Percentiles rank a stretch among this genome's conserved stretches.
Evolutionary conservation across 2,797 vertebrate genomes (phyloP).

Genomic region (Periparus ater): DNA sequence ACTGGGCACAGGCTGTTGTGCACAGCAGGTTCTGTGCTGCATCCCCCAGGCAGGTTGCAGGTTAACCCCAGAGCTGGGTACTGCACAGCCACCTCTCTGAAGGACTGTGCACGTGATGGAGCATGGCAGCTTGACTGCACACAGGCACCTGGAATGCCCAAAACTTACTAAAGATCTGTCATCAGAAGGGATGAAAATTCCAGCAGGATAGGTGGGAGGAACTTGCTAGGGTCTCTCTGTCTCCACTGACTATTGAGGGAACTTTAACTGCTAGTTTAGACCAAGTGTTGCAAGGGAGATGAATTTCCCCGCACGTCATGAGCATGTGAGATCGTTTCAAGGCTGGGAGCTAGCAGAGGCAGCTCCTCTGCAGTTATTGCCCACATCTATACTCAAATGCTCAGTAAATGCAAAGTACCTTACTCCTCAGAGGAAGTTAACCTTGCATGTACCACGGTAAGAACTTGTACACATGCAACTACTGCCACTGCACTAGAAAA

Average conservation of each 20-base stretch:
- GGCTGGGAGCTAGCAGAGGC: not conserved
- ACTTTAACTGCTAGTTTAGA: not conserved
- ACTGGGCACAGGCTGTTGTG: not conserved
- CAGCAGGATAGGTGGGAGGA: not conserved
- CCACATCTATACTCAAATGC: not conserved
- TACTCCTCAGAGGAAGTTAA: not conserved
- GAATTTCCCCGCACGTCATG: not conserved
- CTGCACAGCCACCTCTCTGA: not conserved
- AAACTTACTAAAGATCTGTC: not conserved
- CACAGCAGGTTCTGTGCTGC: not conserved
- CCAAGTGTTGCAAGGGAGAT: not conserved
- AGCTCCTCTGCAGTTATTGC: not conserved
- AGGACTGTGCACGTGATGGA: not conserved
- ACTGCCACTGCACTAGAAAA: not conserved
- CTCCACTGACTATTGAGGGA: not conserved
- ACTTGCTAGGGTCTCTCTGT: not conserved
- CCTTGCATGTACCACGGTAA: not conserved
- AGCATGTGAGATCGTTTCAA: rapidly evolving
- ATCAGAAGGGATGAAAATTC: not conserved
- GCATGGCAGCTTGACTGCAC: rapidly evolving
- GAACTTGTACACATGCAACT: not conserved
- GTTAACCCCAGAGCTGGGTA: not conserved
- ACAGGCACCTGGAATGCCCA: not conserved
- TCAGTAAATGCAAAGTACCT: not conserved
- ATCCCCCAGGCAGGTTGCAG: not conserved